phyloP scores from a whole-genome alignment of 2,888 invertebrate genomes.

The Liposcelis brunnea region DNA sequence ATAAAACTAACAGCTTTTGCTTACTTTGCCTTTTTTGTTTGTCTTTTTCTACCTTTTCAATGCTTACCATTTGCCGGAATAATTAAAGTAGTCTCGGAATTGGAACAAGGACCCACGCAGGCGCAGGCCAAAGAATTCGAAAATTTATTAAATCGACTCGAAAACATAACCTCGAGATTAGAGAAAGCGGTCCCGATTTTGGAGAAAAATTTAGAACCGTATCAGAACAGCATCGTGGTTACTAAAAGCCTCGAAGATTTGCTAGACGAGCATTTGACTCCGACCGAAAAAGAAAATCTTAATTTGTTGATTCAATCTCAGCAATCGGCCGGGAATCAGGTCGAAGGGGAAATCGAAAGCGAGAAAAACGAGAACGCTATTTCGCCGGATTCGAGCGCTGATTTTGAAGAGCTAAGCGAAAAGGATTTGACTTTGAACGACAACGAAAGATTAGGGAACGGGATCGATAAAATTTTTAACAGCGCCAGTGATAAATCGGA shows the following conservation, averaged over 20 bases:
- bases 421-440: background rate
- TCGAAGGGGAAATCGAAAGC: too few relatives aligned
- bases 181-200: slow-evolving; percentile 6
- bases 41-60: too few relatives aligned
- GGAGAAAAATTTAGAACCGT: background rate
- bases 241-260: slow-evolving; percentile 5
- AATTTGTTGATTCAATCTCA: background rate
- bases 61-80: too few relatives aligned
- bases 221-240: background rate
- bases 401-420: slow-evolving; percentile 1
- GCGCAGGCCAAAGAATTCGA: background rate
- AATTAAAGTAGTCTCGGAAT: too few relatives aligned
- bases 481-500: too few relatives aligned
- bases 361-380: background rate
- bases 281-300: slow-evolving; percentile 5
- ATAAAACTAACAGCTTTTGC: too few relatives aligned
- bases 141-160: background rate
- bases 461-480: background rate
- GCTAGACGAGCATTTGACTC: slow-evolving; percentile 6
- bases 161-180: slow-evolving; percentile 2
- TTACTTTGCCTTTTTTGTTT: too few relatives aligned
- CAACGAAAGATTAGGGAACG: background rate
- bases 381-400: slow-evolving; percentile 7
- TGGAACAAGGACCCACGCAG: too few relatives aligned
- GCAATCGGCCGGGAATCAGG: too few relatives aligned